Percentiles rank a stretch among this genome's conserved stretches.
Evolutionary conservation across 92 coral and sea anemone species (phyloP).

Genomic region (Micromussa lordhowensis): DNA sequence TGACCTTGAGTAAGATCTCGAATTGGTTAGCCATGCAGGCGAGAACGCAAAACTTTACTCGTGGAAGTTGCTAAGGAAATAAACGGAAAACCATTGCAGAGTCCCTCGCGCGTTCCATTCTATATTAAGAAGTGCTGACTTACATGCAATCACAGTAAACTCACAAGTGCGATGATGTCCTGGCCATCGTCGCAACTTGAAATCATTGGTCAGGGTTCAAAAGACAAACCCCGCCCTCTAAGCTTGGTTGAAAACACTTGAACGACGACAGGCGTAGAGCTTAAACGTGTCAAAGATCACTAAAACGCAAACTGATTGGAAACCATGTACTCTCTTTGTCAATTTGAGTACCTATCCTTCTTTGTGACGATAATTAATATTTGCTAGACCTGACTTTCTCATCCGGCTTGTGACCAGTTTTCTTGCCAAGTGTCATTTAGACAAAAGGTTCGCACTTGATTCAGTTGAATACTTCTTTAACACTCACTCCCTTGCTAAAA

Average conservation of each 20-base stretch:
- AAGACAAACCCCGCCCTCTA: not conserved
- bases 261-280: not conserved
- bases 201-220: not conserved
- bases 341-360: not conserved
- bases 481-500: not conserved
- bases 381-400: not conserved
- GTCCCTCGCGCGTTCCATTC: not conserved
- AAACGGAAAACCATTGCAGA: not conserved
- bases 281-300: not conserved
- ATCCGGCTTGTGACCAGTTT: not conserved
- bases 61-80: too few relatives aligned
- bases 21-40: not conserved
- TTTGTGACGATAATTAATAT: not conserved
- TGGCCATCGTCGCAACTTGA: too few relatives aligned
- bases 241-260: not conserved
- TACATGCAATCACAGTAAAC: not conserved
- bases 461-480: not conserved
- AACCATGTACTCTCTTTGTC: not conserved
- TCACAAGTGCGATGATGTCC: too few relatives aligned
- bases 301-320: not conserved
- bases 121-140: not conserved
- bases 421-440: not conserved
- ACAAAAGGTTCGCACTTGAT: slow-evolving; percentile 2
- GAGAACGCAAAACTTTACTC: not conserved
- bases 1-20: too few relatives aligned